A percentile compares a stretch with the other conserved stretches of the same genome.
Evolutionary conservation across 2,113 vertebrate species (phyloP).

Genomic region (Antechinus stuartii): DNA sequence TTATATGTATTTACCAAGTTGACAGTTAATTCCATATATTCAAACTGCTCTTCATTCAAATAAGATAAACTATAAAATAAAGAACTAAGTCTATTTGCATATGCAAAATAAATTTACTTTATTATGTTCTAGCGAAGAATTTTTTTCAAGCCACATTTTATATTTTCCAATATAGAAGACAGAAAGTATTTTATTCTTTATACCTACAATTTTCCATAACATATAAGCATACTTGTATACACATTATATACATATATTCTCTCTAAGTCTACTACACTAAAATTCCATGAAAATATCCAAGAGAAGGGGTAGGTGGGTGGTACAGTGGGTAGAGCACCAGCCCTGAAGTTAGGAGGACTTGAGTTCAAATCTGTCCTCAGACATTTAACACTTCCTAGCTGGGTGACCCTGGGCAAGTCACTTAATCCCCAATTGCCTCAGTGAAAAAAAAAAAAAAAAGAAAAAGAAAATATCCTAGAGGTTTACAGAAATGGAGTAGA

Average conservation of each 20-base stretch:
- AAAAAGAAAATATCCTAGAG: background rate
- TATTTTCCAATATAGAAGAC: constrained; percentile 19
- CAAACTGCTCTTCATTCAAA: constrained; percentile 46
- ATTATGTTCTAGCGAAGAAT: constrained; percentile 49
- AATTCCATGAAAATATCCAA: background rate
- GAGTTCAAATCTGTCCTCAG: no score
- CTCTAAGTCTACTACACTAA: background rate
- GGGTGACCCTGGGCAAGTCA: no score
- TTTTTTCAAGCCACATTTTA: constrained; percentile 32
- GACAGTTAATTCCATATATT: constrained; percentile 30
- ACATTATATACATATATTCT: background rate
- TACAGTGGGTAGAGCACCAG: no score
- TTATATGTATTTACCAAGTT: constrained; percentile 43
- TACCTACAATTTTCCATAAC: background rate
- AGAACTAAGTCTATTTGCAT: constrained; percentile 33
- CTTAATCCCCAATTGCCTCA: no score
- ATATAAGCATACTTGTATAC: background rate
- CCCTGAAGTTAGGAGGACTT: no score
- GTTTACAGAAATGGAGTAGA: constrained; percentile 11
- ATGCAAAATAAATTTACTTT: constrained; percentile 48
- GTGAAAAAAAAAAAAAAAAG: no score
- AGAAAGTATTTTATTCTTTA: constrained; percentile 34
- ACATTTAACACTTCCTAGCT: no score
- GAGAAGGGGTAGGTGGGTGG: no score
- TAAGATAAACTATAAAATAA: constrained; percentile 12